Conservation (phyloP, 2,797 vertebrate genomes). For the Cottoperca gobio region DNA sequence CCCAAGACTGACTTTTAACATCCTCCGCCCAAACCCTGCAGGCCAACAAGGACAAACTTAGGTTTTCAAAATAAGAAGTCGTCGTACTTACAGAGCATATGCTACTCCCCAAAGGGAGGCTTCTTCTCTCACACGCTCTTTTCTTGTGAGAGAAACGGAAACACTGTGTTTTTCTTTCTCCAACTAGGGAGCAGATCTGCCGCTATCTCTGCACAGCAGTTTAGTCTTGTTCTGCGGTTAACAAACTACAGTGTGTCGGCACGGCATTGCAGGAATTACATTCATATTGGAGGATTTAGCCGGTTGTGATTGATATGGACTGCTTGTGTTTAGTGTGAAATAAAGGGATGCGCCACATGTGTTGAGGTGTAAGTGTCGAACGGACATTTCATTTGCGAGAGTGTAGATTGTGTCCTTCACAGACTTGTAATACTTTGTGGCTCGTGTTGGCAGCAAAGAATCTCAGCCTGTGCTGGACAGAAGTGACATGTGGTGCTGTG, state of each 20-base stretch:
- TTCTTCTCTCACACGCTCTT: background rate
- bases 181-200: background rate
- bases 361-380: background rate
- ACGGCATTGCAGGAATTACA: background rate
- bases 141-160: too few species aligned
- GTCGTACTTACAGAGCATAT: background rate
- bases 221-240: background rate
- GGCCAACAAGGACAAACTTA: constrained; percentile 12
- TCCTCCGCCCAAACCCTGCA: constrained; percentile 26
- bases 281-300: background rate
- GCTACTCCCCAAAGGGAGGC: constrained; percentile 17
- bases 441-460: constrained; percentile 31
- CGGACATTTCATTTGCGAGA: background rate
- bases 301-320: background rate
- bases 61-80: constrained; percentile 5
- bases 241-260: background rate
- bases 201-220: background rate
- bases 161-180: too few species aligned
- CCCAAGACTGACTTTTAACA: constrained; percentile 26
- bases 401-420: background rate
- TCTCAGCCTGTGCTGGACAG: constrained; percentile 36
- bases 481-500: constrained; percentile 50
- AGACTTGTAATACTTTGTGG: background rate
- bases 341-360: background rate
- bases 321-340: background rate